phyloP scores from a whole-genome alignment of 2,888 invertebrate genomes.

The Metallyticus violacea region DNA sequence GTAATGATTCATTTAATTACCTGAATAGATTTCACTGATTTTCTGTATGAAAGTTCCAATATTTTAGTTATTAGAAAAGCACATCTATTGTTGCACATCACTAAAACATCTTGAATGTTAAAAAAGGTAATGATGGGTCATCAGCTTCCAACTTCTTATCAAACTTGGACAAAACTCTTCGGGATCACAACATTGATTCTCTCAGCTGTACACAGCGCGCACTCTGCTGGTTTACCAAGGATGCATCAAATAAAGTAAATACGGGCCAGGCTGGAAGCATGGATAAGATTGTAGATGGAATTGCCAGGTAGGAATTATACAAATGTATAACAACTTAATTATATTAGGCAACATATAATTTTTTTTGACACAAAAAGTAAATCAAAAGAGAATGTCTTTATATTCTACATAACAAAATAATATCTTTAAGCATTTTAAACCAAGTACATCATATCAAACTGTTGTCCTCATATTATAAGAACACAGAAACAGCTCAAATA shows the following conservation, averaged over 20 bases:
- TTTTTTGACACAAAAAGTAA: too few relatives aligned
- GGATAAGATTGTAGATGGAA: slow-evolving; percentile 52
- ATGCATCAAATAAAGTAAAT: slow-evolving; percentile 44
- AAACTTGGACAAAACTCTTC: slow-evolving; percentile 42
- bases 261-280: slow-evolving; percentile 46
- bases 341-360: neutral
- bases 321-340: neutral
- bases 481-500: too few relatives aligned
- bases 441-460: too few relatives aligned
- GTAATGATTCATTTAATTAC: too few relatives aligned
- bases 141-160: slow-evolving; percentile 16
- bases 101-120: neutral
- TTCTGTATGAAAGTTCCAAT: too few relatives aligned
- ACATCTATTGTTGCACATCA: too few relatives aligned
- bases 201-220: slow-evolving; percentile 45
- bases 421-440: too few relatives aligned
- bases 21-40: too few relatives aligned
- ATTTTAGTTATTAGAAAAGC: too few relatives aligned
- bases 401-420: too few relatives aligned
- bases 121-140: neutral
- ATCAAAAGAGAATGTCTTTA: too few relatives aligned
- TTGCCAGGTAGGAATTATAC: slow-evolving; percentile 45
- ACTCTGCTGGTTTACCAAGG: slow-evolving; percentile 43
- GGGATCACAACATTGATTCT: slow-evolving; percentile 43
- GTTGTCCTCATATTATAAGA: too few relatives aligned